Conservation (phyloP, 2,888 invertebrate genomes). For the Petrolisthes manimaculis region DNA sequence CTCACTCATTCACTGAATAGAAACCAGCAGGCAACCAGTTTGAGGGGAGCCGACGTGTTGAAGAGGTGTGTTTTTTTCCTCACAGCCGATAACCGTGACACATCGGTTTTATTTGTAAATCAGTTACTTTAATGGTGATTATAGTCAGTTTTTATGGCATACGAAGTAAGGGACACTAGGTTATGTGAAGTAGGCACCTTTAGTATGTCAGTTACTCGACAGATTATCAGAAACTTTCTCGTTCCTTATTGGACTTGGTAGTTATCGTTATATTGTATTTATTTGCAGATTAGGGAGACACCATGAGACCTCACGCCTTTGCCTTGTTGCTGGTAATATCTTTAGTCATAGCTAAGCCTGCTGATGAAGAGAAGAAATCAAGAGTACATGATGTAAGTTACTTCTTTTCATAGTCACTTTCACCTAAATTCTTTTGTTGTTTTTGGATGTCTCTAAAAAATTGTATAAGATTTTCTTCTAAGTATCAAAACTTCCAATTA, state of each 20-base stretch:
- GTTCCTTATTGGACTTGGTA: neutral
- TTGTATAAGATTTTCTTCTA: too few relatives aligned
- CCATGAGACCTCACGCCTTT: neutral
- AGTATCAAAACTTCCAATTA: too few relatives aligned
- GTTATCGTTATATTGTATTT: too few relatives aligned
- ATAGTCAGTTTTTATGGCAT: too few relatives aligned
- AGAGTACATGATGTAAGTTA: conserved; percentile 45
- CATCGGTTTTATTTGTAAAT: neutral
- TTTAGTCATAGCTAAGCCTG: conserved; percentile 38
- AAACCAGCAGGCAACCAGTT: neutral
- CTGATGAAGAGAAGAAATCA: conserved; percentile 54
- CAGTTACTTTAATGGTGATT: too few relatives aligned
- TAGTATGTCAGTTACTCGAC: neutral
- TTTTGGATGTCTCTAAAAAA: too few relatives aligned
- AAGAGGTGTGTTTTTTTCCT: neutral
- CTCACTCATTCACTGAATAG: too few relatives aligned
- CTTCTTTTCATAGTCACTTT: neutral
- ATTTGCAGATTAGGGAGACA: neutral
- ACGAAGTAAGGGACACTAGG: too few relatives aligned
- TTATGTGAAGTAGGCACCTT: neutral
- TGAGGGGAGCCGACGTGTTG: neutral
- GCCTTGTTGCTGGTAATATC: conserved; percentile 21
- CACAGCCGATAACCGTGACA: neutral
- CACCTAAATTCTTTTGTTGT: too few relatives aligned
- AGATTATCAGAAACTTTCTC: neutral